Conservation (phyloP, 1,140 invertebrate species). For the Procambarus virginalis region DNA sequence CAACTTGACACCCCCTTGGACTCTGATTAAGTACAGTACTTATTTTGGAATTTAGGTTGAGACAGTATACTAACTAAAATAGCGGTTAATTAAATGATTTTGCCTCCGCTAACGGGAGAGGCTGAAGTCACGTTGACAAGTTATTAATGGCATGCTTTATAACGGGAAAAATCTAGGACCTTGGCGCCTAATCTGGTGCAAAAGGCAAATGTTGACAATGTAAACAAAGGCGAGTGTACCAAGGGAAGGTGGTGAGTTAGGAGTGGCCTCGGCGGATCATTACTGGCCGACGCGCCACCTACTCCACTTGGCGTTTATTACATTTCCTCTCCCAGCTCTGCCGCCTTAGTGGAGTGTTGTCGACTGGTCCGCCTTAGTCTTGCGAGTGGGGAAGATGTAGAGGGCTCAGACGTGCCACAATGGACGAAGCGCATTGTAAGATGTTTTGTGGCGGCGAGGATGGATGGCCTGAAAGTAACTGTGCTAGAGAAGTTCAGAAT, state of each 20-base stretch:
- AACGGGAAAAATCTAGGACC: not conserved
- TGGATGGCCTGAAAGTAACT: not conserved
- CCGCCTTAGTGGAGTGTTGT: not conserved
- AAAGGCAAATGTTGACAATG: not conserved
- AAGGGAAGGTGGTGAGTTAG: not conserved
- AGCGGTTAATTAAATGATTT: too few species aligned
- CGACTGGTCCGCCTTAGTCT: too few species aligned
- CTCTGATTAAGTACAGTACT: too few species aligned
- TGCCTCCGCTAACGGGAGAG: too few species aligned
- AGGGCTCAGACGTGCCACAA: too few species aligned
- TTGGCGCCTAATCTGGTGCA: not conserved
- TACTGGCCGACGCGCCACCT: not conserved
- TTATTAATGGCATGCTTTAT: not conserved
- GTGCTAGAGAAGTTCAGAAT: not conserved
- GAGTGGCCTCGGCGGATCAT: not conserved
- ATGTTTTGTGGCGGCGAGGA: not conserved
- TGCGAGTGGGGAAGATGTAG: too few species aligned
- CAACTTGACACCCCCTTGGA: too few species aligned
- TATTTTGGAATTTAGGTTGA: too few species aligned
- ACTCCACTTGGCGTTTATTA: conserved; percentile 7
- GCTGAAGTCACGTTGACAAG: not conserved
- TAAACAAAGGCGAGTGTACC: not conserved
- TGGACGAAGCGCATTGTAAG: too few species aligned
- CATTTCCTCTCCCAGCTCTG: not conserved
- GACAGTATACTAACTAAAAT: too few species aligned